phyloP scores from a whole-genome alignment of 2,797 vertebrate species.

The Onychomys leucogaster region DNA sequence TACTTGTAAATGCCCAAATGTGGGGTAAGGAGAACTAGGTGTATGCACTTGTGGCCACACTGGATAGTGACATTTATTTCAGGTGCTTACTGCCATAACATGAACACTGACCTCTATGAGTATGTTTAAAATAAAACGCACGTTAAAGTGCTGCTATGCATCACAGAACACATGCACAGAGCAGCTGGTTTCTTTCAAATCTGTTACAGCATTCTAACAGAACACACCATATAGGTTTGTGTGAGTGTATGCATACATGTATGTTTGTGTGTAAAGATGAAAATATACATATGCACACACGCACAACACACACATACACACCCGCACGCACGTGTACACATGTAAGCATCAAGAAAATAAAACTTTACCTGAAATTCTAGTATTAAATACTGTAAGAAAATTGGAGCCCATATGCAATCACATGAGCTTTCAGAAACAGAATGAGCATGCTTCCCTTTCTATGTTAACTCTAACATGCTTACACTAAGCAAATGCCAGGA shows the following conservation, averaged over 20 bases:
- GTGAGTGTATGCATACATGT: neutral
- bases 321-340: no score
- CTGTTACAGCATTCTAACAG: neutral
- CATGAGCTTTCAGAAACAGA: neutral
- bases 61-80: neutral
- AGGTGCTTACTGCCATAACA: neutral
- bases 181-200: neutral
- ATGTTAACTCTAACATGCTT: neutral
- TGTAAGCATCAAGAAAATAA: neutral
- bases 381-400: neutral
- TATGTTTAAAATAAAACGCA: neutral
- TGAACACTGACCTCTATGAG: neutral
- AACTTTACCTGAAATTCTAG: neutral
- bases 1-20: neutral
- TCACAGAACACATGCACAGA: neutral
- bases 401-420: neutral
- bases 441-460: neutral
- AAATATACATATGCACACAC: neutral
- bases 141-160: neutral
- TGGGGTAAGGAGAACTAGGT: neutral
- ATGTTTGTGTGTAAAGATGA: neutral
- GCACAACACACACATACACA: neutral
- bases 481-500: neutral
- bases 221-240: neutral
- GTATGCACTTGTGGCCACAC: accelerated